Evolutionary conservation across 92 coral and sea anemone species (phyloP).

Genomic region (Epizoanthus scotinus): DNA sequence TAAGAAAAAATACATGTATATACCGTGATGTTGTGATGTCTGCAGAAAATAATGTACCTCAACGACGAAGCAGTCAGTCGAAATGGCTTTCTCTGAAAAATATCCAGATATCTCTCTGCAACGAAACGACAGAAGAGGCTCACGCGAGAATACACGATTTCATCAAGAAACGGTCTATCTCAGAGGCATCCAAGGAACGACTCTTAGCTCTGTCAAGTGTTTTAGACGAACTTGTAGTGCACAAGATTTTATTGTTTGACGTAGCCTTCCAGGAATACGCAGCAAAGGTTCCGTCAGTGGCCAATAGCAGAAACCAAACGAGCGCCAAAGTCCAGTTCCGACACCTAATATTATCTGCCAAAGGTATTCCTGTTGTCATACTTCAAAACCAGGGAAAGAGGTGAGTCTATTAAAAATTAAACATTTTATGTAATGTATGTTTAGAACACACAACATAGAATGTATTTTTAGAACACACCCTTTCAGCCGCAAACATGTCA

Average conservation of each 20-base stretch:
- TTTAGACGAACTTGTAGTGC: constrained; percentile 17
- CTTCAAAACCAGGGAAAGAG: too few relatives aligned
- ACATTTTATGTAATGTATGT: too few relatives aligned
- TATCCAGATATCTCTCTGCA: not conserved
- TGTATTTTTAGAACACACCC: too few relatives aligned
- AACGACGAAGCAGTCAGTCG: not conserved
- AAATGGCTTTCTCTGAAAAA: not conserved
- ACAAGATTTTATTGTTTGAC: not conserved
- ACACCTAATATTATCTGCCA: too few relatives aligned
- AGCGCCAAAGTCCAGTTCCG: too few relatives aligned
- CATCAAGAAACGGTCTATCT: not conserved
- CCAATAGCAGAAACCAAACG: not conserved
- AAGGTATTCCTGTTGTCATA: too few relatives aligned
- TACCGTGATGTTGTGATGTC: not conserved
- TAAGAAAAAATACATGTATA: too few relatives aligned
- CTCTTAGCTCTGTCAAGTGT: constrained; percentile 3
- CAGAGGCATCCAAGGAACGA: constrained; percentile 11
- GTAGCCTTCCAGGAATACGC: constrained; percentile 14
- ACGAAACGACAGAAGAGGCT: not conserved
- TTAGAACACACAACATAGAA: too few relatives aligned
- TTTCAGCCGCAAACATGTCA: too few relatives aligned
- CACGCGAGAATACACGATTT: not conserved
- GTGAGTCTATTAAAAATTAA: too few relatives aligned
- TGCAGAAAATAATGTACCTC: not conserved
- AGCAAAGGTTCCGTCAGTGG: constrained; percentile 19